A percentile compares a stretch with the other conserved stretches of the same genome.
Evolutionary conservation across 2,888 invertebrate genomes (phyloP).

Genomic region (Panzeria rudis): DNA sequence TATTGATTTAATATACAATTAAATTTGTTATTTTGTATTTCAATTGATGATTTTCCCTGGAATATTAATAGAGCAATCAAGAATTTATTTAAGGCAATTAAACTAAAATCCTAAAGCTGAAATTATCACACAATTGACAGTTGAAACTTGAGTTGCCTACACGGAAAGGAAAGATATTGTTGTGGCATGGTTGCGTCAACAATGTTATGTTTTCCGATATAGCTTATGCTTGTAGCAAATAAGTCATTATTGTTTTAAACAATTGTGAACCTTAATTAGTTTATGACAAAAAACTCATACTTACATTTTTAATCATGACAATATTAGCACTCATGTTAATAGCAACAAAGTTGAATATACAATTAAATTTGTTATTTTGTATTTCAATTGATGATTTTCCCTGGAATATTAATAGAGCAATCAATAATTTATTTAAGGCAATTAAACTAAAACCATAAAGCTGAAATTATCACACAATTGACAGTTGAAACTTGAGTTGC

Average conservation of each 20-base stretch:
- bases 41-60: not conserved
- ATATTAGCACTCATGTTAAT: too few species aligned
- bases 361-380: not conserved
- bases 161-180: too few species aligned
- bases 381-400: not conserved
- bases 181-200: too few species aligned
- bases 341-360: too few species aligned
- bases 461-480: not conserved
- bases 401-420: not conserved
- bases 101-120: not conserved
- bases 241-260: too few species aligned
- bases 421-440: not conserved
- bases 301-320: too few species aligned
- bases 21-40: not conserved
- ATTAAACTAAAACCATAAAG: not conserved
- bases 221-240: too few species aligned
- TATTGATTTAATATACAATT: not conserved
- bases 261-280: too few species aligned
- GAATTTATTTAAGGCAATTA: constrained; percentile 2
- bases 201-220: too few species aligned
- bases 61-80: not conserved
- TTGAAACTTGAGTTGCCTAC: not conserved
- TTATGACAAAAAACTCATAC: too few species aligned
- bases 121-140: not conserved
- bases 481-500: not conserved